Percentiles rank a stretch among this genome's conserved stretches.
phyloP scores from a whole-genome alignment of 1,140 invertebrate species.

The Sarcophaga bullata region DNA sequence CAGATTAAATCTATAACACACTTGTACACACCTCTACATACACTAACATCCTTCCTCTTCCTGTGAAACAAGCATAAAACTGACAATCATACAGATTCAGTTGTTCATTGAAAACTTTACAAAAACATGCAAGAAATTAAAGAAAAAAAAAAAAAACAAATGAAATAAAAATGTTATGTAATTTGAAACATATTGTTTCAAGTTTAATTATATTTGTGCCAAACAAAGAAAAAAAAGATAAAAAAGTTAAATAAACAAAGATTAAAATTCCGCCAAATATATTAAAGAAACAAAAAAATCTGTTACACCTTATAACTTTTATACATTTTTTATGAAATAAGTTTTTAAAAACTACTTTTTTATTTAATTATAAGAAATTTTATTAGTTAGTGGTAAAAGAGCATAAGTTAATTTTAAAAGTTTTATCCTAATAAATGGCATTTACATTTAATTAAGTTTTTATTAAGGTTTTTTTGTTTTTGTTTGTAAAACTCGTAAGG shows the following conservation, averaged over 20 bases:
- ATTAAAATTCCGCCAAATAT: background rate
- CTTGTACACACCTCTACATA: background rate
- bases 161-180: conserved; percentile 7
- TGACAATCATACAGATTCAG: conserved; percentile 40
- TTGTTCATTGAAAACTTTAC: background rate
- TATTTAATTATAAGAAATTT: background rate
- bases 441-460: conserved; percentile 18
- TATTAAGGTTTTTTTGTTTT: background rate
- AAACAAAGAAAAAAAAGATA: background rate
- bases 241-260: background rate
- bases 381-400: background rate
- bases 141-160: background rate
- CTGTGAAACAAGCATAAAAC: conserved; percentile 2
- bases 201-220: background rate
- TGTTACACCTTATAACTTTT: conserved; percentile 12
- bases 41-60: background rate
- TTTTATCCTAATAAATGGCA: conserved; percentile 4
- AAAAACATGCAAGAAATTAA: background rate
- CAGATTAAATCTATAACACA: conserved; percentile 8
- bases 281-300: background rate
- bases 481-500: background rate
- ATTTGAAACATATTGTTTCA: conserved; percentile 34
- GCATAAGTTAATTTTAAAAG: background rate
- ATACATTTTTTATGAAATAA: conserved; percentile 36
- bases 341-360: background rate